Percentiles rank a stretch among this genome's conserved stretches.
phyloP scores from a whole-genome alignment of 2,888 invertebrate species.

The Cantharis nigra region DNA sequence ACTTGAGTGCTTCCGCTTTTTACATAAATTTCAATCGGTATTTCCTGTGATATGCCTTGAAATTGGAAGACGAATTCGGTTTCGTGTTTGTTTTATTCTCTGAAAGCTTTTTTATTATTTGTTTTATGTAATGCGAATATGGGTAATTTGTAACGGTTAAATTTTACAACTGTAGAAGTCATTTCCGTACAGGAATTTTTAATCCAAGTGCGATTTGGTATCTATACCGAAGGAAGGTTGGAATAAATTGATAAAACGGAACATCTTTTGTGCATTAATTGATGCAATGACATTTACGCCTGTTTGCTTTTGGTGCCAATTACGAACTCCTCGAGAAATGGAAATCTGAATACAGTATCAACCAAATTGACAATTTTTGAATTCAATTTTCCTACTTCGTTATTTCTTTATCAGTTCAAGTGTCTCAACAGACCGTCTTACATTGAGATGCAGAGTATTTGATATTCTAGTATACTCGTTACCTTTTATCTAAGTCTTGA shows the following conservation, averaged over 20 bases:
- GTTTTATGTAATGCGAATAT: background rate
- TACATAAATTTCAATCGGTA: conserved; percentile 18
- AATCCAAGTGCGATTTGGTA: background rate
- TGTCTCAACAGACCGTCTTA: conserved; percentile 10
- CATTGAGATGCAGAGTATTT: conserved; percentile 20
- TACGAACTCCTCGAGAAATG: background rate
- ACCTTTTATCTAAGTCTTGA: conserved; percentile 22
- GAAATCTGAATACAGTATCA: conserved; percentile 2
- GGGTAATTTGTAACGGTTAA: background rate
- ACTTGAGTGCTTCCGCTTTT: conserved; percentile 23
- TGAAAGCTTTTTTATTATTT: background rate
- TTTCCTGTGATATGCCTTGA: conserved; percentile 17
- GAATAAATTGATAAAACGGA: background rate
- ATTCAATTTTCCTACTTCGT: conserved; percentile 4
- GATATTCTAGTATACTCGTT: conserved; percentile 13
- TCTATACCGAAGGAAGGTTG: background rate
- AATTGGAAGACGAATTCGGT: conserved; percentile 14
- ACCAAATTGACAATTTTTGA: conserved; percentile 3
- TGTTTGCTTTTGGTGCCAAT: background rate
- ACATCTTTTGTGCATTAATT: background rate
- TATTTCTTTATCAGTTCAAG: conserved; percentile 2
- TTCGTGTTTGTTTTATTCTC: conserved; percentile 14
- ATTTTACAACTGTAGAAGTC: background rate
- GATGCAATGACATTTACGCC: background rate
- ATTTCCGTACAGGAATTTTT: background rate